Evolutionary conservation across 2,797 vertebrate species (phyloP).

Genomic region (Mus caroli): DNA sequence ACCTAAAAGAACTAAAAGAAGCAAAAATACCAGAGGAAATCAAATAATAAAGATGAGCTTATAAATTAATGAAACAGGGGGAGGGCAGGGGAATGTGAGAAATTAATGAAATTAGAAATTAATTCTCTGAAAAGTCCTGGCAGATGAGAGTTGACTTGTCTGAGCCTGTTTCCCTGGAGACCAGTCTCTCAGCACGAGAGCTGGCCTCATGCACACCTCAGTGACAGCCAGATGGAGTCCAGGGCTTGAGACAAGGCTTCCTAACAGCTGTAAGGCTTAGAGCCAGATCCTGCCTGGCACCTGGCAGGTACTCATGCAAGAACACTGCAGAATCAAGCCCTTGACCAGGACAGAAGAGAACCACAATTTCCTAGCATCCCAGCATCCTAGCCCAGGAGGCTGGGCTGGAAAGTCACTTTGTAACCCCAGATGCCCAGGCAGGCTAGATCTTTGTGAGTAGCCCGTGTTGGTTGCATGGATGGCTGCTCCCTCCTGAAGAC

Average conservation of each 20-base stretch:
- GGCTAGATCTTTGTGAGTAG: not conserved
- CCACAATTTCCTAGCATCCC: not conserved
- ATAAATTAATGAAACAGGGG: not conserved
- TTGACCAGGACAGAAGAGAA: no score
- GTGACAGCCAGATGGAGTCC: not conserved
- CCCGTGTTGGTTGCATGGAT: accelerated
- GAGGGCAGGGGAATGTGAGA: not conserved
- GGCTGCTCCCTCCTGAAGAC: not conserved
- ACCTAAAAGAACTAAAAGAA: not conserved
- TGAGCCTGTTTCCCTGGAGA: not conserved
- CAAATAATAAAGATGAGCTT: not conserved
- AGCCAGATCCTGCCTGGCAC: not conserved
- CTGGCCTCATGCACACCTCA: accelerated
- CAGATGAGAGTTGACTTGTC: not conserved
- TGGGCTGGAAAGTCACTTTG: not conserved
- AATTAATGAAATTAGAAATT: not conserved
- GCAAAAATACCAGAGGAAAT: slow-evolving; percentile 1
- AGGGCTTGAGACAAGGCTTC: not conserved
- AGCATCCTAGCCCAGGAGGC: accelerated
- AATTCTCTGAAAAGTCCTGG: not conserved
- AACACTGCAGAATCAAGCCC: not conserved
- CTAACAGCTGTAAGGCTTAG: not conserved
- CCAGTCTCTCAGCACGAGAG: not conserved
- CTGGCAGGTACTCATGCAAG: not conserved
- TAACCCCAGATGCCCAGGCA: no score